Evolutionary conservation across 2,113 vertebrate genomes (phyloP).

Genomic region (Ictalurus furcatus): DNA sequence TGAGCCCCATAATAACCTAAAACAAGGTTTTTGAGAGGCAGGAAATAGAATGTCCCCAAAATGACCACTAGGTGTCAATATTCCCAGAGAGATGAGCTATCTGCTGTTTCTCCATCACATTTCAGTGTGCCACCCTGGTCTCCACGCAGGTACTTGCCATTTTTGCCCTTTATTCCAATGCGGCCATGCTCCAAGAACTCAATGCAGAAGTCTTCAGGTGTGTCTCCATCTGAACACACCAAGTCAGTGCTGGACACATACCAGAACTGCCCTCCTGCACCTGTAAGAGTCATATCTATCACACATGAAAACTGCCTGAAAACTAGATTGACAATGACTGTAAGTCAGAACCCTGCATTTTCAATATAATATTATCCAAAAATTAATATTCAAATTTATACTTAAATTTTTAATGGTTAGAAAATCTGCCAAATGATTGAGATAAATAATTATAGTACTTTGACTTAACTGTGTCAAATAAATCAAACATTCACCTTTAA

Average conservation of each 20-base stretch:
- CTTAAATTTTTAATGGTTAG: not conserved
- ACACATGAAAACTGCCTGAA: not conserved
- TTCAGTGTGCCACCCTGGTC: constrained; percentile 90
- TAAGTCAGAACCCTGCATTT: not conserved
- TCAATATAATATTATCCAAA: not conserved
- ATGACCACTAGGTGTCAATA: constrained; percentile 73
- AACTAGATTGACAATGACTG: not conserved
- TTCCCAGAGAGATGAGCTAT: constrained; percentile 87
- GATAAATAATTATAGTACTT: not conserved
- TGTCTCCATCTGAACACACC: constrained; percentile 86
- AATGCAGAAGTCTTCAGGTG: constrained; percentile 86
- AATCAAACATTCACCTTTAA: constrained; percentile 78
- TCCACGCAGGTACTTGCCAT: constrained; percentile 86
- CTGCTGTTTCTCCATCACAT: constrained; percentile 79
- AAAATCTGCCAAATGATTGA: not conserved
- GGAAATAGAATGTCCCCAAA: constrained; percentile 18
- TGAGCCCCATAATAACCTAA: constrained; percentile 15
- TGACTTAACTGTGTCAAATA: not conserved
- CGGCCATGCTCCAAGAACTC: constrained; percentile 88
- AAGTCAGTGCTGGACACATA: constrained; percentile 83
- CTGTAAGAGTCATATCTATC: constrained; percentile 62
- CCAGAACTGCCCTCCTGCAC: constrained; percentile 86
- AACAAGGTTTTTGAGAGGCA: constrained; percentile 2
- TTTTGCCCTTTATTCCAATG: constrained; percentile 85
- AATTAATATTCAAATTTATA: not conserved